Evolutionary conservation across 2,797 vertebrate species (phyloP), one percentile per base, ranked within the genome.

Genomic region (Benthosema pterotum): DNA sequence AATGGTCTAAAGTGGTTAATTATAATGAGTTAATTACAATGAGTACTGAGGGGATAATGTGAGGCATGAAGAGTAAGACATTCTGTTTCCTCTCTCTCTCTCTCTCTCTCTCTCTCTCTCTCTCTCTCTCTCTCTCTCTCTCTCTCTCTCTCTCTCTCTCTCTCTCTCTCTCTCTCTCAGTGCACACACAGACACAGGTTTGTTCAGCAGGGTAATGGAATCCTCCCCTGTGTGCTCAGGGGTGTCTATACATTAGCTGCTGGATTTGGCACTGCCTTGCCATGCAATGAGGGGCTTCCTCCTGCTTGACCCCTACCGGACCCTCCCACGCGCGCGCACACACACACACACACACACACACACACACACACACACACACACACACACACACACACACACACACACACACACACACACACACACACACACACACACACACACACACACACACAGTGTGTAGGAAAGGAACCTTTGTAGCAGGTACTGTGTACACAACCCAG

Each of bases 141-240:
- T 32, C 22, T 54, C 25, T 4, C 25, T 38, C 25, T 32, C 25
- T 32, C 28, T 38, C 28, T 5, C 52, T 54, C 9, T 54, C 28
- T 38, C 28, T 16, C 52, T 38, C 22, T 46, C 74, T 63, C 52
- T 75, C 77, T 63, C 73, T 72, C 54, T 5, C 42, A 72, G 54
- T 22, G 57, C 71, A 89, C 81, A 84, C 80, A 82, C 76, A 63
- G 81, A 84, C 80, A 79, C 75, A 65, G 25, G 25, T 70, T 83
- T 87, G 84, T 87, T 81, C 59, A 49, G 57, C 25, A 6, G 45
- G 56, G 65, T 69, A 75, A 72, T 6, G 0, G 58, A 72, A 63
- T 63, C 12, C 50, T 75, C 71, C 82, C 74, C 19, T 56, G 57
- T 68, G 66, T 51, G 51, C 0, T 17, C 9, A 11, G 32, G 32